Evolutionary conservation across 2,888 invertebrate genomes (phyloP).

Genomic region (Nomada goodeniana): DNA sequence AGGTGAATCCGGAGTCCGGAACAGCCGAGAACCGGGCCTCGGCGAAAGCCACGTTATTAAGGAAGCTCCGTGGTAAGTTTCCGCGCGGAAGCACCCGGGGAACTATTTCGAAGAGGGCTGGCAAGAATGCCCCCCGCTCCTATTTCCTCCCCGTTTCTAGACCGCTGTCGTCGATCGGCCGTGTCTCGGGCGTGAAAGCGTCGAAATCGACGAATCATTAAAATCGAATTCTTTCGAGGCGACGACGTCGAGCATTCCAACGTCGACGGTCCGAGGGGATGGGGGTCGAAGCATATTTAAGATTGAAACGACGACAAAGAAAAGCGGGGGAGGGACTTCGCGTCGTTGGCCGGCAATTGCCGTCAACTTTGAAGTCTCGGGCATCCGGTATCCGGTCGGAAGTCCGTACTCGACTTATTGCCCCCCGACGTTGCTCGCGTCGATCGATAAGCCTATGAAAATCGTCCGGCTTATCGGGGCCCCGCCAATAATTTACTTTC

Average conservation of each 20-base stretch:
- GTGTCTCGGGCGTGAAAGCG: conserved; percentile 46
- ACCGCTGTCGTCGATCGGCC: conserved; percentile 31
- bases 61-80: conserved; percentile 55
- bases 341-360: conserved; percentile 70
- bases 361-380: conserved; percentile 65
- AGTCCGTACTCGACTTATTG: conserved; percentile 67
- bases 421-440: conserved; percentile 19
- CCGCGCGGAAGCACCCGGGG: conserved; percentile 33
- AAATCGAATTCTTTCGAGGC: conserved; percentile 71
- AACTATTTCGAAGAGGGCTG: conserved; percentile 59
- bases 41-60: conserved; percentile 58
- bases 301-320: conserved; percentile 41
- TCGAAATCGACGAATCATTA: conserved; percentile 75
- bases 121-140: conserved; percentile 30
- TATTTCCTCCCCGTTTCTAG: conserved; percentile 20
- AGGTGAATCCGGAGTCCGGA: conserved; percentile 14
- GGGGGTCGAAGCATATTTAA: conserved; percentile 48
- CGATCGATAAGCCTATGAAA: conserved; percentile 29
- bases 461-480: conserved; percentile 39
- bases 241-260: conserved; percentile 49
- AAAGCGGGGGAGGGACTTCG: background rate
- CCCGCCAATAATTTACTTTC: conserved; percentile 44
- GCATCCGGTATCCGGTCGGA: conserved; percentile 59
- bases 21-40: conserved; percentile 29
- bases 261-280: background rate